Evolutionary conservation across 1,140 invertebrate species (phyloP), one percentile per base, ranked within the genome.

Genomic region (Phthorimaea operculella): DNA sequence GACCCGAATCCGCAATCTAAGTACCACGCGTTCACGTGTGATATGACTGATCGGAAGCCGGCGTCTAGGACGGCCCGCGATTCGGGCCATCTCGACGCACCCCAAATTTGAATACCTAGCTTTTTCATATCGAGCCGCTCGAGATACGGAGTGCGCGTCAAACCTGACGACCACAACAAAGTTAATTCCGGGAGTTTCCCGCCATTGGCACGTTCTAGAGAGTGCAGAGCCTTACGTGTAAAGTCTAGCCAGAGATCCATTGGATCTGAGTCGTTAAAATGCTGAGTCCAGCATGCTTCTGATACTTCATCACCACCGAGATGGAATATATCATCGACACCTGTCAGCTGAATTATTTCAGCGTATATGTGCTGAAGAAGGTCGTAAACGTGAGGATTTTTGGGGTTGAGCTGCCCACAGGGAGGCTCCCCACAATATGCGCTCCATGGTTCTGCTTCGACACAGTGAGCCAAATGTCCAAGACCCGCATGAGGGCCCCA

Each of bases 21-120:
- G 79, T 95, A 94, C 93, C 92, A 94, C 1, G 92, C 92, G 70
- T 95, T 93, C 28, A 94, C 92, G 70, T 95, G 93, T 0, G 93
- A 94, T 33, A 94, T 78, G 28, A 95, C 91, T n/a, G 94, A 87
- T 15, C 91, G 88, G 73, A 91, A 94, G 0, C 92, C 92, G 52
- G 91, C 90, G 54, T 90, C 88, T 5, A 94, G 69, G 0, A 94
- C 81, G 51, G 92, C 92, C 0, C 88, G 86, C 4, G 93, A 94
- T 64, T 93, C 90, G 0, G 89, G 87, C 91, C 93, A 94, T 3
- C 88, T 89, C 58, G 92, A 93, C 0, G 90, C 89, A 14, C 92
- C 92, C 93, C 93, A 94, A 1, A 92, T 90, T 63, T 94, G 92
- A 9, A 93, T 85, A 16, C 87, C 87, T 56, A 88, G 83, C 11